Evolutionary conservation across 2,888 invertebrate species (phyloP), one percentile per base, ranked within the genome.

Genomic region (Drosophila helvetica): DNA sequence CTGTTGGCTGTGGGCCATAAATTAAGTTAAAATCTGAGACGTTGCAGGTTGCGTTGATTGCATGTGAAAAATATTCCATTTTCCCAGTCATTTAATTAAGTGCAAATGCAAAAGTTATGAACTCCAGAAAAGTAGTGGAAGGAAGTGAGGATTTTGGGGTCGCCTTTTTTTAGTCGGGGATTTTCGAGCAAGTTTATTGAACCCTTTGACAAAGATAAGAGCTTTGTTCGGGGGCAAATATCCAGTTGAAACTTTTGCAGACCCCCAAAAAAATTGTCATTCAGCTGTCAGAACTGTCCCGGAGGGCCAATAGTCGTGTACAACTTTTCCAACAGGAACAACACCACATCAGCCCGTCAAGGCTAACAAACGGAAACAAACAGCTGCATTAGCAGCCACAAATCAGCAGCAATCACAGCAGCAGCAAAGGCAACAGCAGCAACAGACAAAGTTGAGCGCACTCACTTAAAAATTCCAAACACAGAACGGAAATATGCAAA

Each of bases 401-500:
- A 77, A 77, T 74, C 72, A 73, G 72, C 72, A 69, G 19, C 52
- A 76, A 61, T 70, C 67, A 57, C 68, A 64, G 53, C 56, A 67
- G 43, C 57, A 51, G 25, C 66, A 3, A 22, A 22, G 55, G 27
- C 63, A 61, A 19, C 22, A 59, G 42, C 46, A 61, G 43, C 61
- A 63, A 15, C 60, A 67, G 47, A 64, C 58, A 75, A 62, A 72
- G 78, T 78, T 72, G 67, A 80, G 86, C 75, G 53, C 71, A 81
- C 80, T 89, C 86, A 86, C 89, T 90, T 89, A 86, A 84, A 90
- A 88, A 90, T 89, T 85, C 88, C 74, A 78, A 88, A 84, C 89
- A 86, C 89, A 84, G 79, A 86, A 86, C 90, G 90, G 90, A 90
- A 90, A 90, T 90, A 89, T 88, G 89, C 80, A 88, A 78, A 88